phyloP scores from a whole-genome alignment of 2,888 invertebrate species.

The Dasysyrphus albostriatus region DNA sequence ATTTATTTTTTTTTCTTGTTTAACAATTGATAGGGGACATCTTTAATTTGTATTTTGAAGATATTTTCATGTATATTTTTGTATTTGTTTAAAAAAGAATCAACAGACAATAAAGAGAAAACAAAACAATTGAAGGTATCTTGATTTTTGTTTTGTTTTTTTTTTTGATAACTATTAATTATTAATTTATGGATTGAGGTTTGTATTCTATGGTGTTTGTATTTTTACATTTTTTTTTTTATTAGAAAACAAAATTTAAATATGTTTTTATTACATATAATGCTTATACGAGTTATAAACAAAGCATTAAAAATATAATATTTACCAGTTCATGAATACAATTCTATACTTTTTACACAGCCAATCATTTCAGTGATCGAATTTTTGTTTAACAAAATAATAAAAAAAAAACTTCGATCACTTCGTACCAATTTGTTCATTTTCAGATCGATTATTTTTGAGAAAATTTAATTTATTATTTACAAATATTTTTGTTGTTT shows the following conservation, averaged over 20 bases:
- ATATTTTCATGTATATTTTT: constrained; percentile 31
- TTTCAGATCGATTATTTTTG: not conserved
- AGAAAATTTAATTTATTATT: not conserved
- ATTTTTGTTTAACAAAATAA: constrained; percentile 5
- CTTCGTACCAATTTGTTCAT: constrained; percentile 41
- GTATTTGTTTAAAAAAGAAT: constrained; percentile 60
- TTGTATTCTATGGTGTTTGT: constrained; percentile 63
- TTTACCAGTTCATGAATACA: constrained; percentile 44
- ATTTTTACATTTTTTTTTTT: constrained; percentile 3
- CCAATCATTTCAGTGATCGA: constrained; percentile 63
- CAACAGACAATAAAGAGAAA: constrained; percentile 67
- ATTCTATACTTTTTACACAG: constrained; percentile 70
- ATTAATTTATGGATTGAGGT: constrained; percentile 36
- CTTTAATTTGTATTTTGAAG: constrained; percentile 43
- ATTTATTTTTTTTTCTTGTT: constrained; percentile 45
- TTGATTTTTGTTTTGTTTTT: not conserved
- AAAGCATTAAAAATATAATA: constrained; percentile 19
- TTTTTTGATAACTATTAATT: constrained; percentile 40
- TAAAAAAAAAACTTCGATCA: constrained; percentile 24
- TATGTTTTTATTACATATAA: constrained; percentile 7
- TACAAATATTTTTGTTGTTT: constrained; percentile 10
- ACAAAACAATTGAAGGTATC: constrained; percentile 61
- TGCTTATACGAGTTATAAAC: not conserved
- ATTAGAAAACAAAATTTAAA: not conserved
- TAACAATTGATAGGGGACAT: constrained; percentile 69